phyloP scores from a whole-genome alignment of 1,140 invertebrate species.

The Pseudomyrmex sp. region DNA sequence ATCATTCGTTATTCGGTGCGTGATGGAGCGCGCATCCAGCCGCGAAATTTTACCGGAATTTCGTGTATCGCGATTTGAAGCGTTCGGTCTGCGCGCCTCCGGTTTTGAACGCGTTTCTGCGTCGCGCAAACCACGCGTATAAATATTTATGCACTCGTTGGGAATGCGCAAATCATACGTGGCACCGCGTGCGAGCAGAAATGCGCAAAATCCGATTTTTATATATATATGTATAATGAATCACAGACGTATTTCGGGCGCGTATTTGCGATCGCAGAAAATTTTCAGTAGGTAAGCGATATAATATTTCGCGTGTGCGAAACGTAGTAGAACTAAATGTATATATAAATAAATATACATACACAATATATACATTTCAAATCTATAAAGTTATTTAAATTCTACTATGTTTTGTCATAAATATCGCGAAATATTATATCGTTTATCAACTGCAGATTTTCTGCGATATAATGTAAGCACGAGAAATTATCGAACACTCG shows the following conservation, averaged over 20 bases:
- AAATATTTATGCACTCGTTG: conserved; percentile 47
- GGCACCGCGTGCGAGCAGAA: conserved; percentile 13
- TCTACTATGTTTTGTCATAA: too few species aligned
- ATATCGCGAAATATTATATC: too few species aligned
- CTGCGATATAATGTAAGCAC: not conserved
- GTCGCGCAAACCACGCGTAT: conserved; percentile 15
- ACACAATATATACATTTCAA: too few species aligned
- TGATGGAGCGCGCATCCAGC: conserved; percentile 13
- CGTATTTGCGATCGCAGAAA: not conserved
- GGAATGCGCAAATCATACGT: conserved; percentile 23
- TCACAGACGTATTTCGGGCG: conserved; percentile 9
- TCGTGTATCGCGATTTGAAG: conserved; percentile 17
- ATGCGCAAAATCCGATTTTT: conserved; percentile 25
- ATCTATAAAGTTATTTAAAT: too few species aligned
- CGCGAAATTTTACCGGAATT: conserved; percentile 43
- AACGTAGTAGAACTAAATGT: too few species aligned
- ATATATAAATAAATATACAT: too few species aligned
- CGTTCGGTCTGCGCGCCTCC: not conserved
- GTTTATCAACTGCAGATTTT: too few species aligned
- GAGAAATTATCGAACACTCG: not conserved
- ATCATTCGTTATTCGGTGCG: not conserved
- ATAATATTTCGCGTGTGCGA: too few species aligned
- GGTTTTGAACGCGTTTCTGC: conserved; percentile 16
- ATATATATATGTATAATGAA: conserved; percentile 25
- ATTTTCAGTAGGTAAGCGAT: not conserved